Evolutionary conservation across 2,888 invertebrate species (phyloP), one percentile per base, ranked within the genome.

Genomic region (Pegoplata infirma): DNA sequence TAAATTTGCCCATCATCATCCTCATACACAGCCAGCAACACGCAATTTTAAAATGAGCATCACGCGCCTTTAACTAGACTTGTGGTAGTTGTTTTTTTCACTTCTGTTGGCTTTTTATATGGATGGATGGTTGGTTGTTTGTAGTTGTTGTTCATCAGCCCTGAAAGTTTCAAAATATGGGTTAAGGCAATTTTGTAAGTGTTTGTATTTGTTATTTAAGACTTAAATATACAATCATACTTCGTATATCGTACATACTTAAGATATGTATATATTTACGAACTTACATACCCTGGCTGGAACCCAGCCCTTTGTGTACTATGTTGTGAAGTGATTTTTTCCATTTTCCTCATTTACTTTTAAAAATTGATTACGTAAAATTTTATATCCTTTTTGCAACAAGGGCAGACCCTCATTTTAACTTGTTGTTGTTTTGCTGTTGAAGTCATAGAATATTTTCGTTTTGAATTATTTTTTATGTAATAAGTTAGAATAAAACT

Each of bases 31-130:
- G n/a, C n/a, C 63, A 73, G 69, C 44, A 82, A 82, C 86, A 87
- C 86, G 86, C 86, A 86, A 86, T 85, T 86, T 85, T 82, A 84
- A 84, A 86, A 84, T 82, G 83, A 86, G 83, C 80, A 82, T 82
- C 84, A 85, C 83, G 83, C 83, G 76, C 80, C 75, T 80, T 80
- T 44, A 32, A 19, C 58, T 49, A 36, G 5, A 7, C 40, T 59
- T 49, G 17, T 16, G 46, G 23, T 56, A 44, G 28, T 47, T 49
- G 16, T 40, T 21, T 14, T 16, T 46, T 23, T 32, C 14, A 17
- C 44, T 61, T 44, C 40, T 58, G 16, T 63, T 55, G 47, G 25
- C 56, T 21, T 8, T 28, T 8, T n/a, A n/a, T n/a, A n/a, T n/a
- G n/a, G n/a, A n/a, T n/a, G n/a, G n/a, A n/a, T n/a, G n/a, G n/a